Base-by-base conservation (phyloP, 2,797 vertebrate genomes). In the Malurus splendens region DNA sequence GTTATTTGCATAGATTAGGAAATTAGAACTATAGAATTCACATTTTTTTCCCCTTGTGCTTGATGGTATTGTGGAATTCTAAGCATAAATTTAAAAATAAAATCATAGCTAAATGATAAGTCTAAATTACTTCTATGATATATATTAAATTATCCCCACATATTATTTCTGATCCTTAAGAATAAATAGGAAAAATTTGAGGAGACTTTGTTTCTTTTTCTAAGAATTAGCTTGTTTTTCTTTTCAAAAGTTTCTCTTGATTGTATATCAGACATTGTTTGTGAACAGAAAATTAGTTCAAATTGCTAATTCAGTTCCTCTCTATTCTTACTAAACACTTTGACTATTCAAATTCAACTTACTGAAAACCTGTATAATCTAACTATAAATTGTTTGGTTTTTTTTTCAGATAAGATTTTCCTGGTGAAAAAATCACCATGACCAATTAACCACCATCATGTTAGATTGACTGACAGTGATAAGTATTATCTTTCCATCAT, bases 361-460 rank as follows among this genome's bases (percentile, higher is more conserved):
- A 32, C 59, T 92, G 41, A 89, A 92, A 94, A 54, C 3, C 14
- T 71, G 8, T 11, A 86, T 48, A 66, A 88, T 78, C 88, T 86
- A 90, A 57, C 42, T 56, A 73, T 14, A 55, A 27, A 15, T 38
- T 68, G 0, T 7, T 89, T 61, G 32, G 32, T 32, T 32, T 32
- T 89, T 61, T 77, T 54, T 93, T 39, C 11, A 76, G 19, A 41
- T 15, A 30, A 92, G 23, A 18, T 57, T 82, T 48, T 61, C 36
- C 32, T 66, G 25, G 8, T 18, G 20, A 10, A 72, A 59, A 44
- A 47, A 47, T 0, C 1, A 20, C 5, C 14, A 20, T 13, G 51
- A 47, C 5, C 24, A 55, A 48, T n/a, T 17, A 56, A 23, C 9
- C 4, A 39, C 30, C 5, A 15, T 56, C 17, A 61, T 33, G n/a